Conservation (phyloP, 2,113 vertebrate species). For the Aegotheles bennettii region DNA sequence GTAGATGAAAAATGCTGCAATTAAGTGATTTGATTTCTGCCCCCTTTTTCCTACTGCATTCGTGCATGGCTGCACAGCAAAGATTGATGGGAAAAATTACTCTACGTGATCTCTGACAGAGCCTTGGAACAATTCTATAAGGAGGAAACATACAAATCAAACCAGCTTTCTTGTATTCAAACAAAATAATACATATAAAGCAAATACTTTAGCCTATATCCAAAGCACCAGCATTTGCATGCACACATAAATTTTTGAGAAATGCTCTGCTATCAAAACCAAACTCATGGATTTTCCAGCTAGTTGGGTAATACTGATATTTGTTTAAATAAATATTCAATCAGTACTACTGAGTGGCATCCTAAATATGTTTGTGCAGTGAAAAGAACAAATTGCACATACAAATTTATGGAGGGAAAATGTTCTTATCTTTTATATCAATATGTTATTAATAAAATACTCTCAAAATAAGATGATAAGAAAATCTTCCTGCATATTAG, state of each 20-base stretch:
- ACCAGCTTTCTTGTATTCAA: conserved; percentile 82
- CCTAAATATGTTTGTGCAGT: conserved; percentile 74
- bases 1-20: conserved; percentile 99
- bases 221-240: conserved; percentile 81
- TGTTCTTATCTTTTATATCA: conserved; percentile 76
- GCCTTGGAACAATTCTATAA: conserved; percentile 87
- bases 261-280: conserved; percentile 78
- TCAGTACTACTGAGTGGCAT: conserved; percentile 73
- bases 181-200: conserved; percentile 86
- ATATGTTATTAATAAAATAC: conserved; percentile 77
- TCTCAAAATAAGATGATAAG: conserved; percentile 73
- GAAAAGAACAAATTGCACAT: conserved; percentile 73
- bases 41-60: conserved; percentile 90
- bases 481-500: conserved; percentile 72
- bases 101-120: conserved; percentile 87
- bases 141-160: conserved; percentile 87
- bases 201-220: conserved; percentile 84
- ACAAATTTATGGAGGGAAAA: conserved; percentile 74
- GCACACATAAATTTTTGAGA: conserved; percentile 82
- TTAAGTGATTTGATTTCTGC: conserved; percentile 99
- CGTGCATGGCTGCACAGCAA: conserved; percentile 85
- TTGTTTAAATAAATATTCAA: conserved; percentile 84
- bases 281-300: conserved; percentile 80
- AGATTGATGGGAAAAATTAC: conserved; percentile 88
- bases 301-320: conserved; percentile 83